Percentiles rank a stretch among this genome's conserved stretches.
Evolutionary conservation across 2,113 vertebrate species (phyloP).

Genomic region (Dolichotis patagonum): DNA sequence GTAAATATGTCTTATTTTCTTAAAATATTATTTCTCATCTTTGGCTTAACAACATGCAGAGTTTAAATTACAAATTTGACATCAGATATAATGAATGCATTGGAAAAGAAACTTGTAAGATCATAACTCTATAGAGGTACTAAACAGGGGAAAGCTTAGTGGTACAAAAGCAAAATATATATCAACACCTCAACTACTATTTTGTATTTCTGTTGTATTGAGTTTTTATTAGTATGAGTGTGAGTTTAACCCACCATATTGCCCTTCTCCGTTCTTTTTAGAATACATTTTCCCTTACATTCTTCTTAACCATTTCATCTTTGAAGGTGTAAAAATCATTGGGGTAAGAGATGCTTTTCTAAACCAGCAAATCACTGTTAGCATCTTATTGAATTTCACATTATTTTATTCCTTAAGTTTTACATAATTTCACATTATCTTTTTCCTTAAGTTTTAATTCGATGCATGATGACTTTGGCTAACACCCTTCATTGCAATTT

Average conservation of each 20-base stretch:
- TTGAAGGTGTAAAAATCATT: constrained; percentile 43
- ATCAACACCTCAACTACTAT: neutral
- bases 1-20: neutral
- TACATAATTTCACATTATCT: constrained; percentile 30
- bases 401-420: neutral
- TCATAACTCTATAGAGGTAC: neutral
- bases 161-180: neutral
- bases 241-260: neutral
- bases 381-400: constrained; percentile 39
- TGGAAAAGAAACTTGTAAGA: neutral
- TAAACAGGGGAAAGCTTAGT: neutral
- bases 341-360: constrained; percentile 25
- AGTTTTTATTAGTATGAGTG: neutral
- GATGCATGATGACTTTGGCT: neutral
- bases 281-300: neutral
- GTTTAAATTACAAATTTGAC: neutral
- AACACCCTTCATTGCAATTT: neutral
- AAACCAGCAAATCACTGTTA: neutral
- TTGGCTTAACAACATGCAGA: neutral
- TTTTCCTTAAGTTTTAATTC: neutral
- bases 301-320: constrained; percentile 10
- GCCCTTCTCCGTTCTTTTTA: neutral
- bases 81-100: neutral
- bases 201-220: neutral
- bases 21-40: constrained; percentile 24